Evolutionary conservation across 2,113 vertebrate species (phyloP), one percentile per base, ranked within the genome.

Genomic region (Barbus barbus): DNA sequence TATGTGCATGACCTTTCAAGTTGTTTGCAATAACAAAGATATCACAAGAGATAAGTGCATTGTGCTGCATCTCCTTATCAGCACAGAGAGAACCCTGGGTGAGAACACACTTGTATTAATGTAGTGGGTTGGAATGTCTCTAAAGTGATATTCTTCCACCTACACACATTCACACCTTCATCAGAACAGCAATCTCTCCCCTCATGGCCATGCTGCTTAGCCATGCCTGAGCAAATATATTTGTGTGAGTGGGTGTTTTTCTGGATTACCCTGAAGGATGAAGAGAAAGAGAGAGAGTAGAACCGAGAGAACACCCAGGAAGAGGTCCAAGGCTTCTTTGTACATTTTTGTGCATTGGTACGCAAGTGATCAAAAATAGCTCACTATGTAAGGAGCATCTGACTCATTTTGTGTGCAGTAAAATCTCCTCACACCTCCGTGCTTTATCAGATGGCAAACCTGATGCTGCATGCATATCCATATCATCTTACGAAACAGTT

Each of bases 371-470:
- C 65, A 71, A 87, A 87, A 89, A 87, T 87, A 89, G 81, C 82
- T 85, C 38, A 24, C 46, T 82, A 83, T 78, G 72, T 58, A 83
- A 46, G 31, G 56, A 78, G 71, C 51, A 58, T 78, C 80, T 89
- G 88, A 89, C 76, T 87, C 86, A 87, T 81, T 78, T 74, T 81
- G 83, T 85, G 81, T 85, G 81, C 73, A 53, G 63, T 60, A 74
- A 89, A 87, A 81, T 77, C 81, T 89, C 73, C 36, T 89, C 81
- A 85, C 83, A 87, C 65, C 78, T 89, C 83, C 46, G 20, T 63
- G 69, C 53, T 75, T 33, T 28, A 85, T 87, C 86, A 85, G 84
- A 81, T 83, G 78, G 77, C 51, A 61, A 74, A 69, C 65, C 81
- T 81, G 82, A 86, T 84, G 77, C 24, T 78, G 69, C 14, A 28